phyloP scores from a whole-genome alignment of 2,113 vertebrate genomes.

The Herpetotheres cachinnans region DNA sequence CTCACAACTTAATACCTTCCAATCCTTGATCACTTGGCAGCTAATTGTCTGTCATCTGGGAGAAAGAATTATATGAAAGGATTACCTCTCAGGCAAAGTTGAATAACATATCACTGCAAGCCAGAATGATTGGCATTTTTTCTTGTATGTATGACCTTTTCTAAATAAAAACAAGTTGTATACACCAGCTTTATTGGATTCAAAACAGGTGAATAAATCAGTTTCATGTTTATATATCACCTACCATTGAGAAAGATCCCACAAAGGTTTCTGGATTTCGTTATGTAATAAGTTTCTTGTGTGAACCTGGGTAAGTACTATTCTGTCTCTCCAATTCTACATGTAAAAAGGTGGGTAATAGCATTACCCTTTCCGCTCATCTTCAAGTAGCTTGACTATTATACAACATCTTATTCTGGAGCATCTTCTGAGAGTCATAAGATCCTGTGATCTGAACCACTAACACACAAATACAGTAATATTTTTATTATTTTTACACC shows the following conservation, averaged over 20 bases:
- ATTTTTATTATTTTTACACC: not conserved
- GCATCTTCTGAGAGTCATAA: not conserved
- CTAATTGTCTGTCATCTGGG: not conserved
- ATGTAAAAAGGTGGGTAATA: not conserved
- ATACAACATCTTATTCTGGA: not conserved
- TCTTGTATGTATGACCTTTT: not conserved
- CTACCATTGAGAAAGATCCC: not conserved
- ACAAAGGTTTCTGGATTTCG: not conserved
- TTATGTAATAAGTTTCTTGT: not conserved
- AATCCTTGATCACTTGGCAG: not conserved
- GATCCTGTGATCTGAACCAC: not conserved
- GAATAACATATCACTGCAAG: not conserved
- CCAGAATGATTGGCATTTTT: not conserved
- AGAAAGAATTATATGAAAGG: not conserved
- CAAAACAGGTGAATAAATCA: not conserved
- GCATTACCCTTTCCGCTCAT: not conserved
- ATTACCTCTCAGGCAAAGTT: not conserved
- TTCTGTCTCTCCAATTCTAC: not conserved
- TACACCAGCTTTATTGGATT: not conserved
- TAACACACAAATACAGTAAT: not conserved
- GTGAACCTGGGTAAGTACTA: not conserved
- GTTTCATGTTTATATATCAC: not conserved
- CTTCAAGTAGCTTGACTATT: not conserved
- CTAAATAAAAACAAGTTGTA: not conserved
- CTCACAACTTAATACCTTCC: not conserved